Conservation (phyloP, 2,113 vertebrate species). For the Scartelaos histophorus region DNA sequence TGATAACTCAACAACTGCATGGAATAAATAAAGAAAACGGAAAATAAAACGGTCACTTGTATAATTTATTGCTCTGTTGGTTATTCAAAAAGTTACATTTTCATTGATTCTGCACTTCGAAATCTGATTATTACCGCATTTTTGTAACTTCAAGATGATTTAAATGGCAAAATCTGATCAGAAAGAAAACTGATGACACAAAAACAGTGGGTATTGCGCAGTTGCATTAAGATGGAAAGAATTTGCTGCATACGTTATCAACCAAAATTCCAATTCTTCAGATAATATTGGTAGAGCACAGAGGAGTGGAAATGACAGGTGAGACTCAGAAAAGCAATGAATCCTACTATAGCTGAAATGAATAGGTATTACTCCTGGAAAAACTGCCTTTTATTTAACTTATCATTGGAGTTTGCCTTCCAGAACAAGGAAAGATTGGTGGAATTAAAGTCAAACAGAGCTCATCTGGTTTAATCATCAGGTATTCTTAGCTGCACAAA, state of each 20-base stretch:
- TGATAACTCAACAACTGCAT: neutral
- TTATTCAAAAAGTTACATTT: neutral
- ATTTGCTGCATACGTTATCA: neutral
- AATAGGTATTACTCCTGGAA: neutral
- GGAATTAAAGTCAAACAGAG: conserved; percentile 8
- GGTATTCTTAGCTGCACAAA: conserved; percentile 5
- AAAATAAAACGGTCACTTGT: neutral
- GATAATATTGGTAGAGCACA: neutral
- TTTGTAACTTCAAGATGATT: too few species aligned
- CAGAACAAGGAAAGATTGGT: neutral
- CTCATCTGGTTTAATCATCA: neutral
- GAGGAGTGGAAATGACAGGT: neutral
- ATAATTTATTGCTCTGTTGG: neutral
- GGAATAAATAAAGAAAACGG: neutral
- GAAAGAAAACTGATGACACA: too few species aligned
- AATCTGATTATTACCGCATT: too few species aligned
- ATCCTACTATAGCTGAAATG: neutral
- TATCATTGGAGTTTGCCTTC: neutral
- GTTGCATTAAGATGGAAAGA: neutral
- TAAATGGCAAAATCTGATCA: too few species aligned
- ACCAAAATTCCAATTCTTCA: too few species aligned
- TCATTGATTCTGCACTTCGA: too few species aligned
- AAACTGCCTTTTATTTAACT: neutral
- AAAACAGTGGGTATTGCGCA: too few species aligned
- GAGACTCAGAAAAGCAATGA: neutral